phyloP scores from a whole-genome alignment of 1,140 invertebrate species.

The Cyphomyrmex costatus region DNA sequence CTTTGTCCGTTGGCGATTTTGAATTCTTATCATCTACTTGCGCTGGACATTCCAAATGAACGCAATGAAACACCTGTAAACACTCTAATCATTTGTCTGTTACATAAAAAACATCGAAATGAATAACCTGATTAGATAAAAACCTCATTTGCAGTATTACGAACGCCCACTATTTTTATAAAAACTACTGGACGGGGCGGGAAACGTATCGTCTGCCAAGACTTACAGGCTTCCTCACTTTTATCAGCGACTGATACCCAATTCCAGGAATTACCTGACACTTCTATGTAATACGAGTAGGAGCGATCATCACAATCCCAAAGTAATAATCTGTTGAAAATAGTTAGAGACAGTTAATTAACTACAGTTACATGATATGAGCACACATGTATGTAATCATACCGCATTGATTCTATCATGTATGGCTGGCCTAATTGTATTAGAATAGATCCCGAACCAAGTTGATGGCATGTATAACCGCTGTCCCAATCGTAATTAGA shows the following conservation, averaged over 20 bases:
- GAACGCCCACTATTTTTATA: slow-evolving; percentile 97
- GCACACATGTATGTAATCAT: slow-evolving; percentile 56
- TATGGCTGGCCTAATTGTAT: slow-evolving; percentile 99
- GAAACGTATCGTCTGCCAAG: slow-evolving; percentile 97
- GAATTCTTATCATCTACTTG: slow-evolving; percentile 85
- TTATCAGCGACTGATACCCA: slow-evolving; percentile 96
- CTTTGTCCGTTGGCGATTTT: slow-evolving; percentile 73
- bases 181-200: slow-evolving; percentile 94
- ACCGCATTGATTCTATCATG: slow-evolving; percentile 96
- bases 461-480: slow-evolving; percentile 99
- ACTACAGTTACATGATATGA: neutral
- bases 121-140: slow-evolving; percentile 44
- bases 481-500: slow-evolving; percentile 99
- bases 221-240: slow-evolving; percentile 92
- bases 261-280: slow-evolving; percentile 95
- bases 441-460: slow-evolving; percentile 97
- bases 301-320: slow-evolving; percentile 99
- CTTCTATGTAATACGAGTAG: slow-evolving; percentile 98
- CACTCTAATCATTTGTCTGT: neutral
- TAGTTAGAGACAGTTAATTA: neutral
- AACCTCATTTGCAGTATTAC: slow-evolving; percentile 99
- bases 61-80: slow-evolving; percentile 97
- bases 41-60: slow-evolving; percentile 98
- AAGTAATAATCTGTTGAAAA: slow-evolving; percentile 91
- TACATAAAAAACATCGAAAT: neutral